Conservation (phyloP, 2,113 vertebrate species). For the Rynchops niger region DNA sequence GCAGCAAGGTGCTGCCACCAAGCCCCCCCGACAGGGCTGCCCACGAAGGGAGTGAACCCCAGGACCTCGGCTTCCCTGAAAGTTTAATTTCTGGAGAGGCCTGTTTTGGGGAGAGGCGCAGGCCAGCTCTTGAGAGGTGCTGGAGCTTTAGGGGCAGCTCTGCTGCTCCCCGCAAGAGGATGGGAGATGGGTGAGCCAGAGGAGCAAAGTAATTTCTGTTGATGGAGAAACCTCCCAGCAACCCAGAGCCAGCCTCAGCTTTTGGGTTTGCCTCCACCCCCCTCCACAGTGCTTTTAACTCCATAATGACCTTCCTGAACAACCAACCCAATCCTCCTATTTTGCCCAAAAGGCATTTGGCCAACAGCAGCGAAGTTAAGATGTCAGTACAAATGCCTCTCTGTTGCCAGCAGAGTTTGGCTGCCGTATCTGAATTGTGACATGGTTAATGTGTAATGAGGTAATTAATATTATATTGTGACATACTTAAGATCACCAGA, state of each 20-base stretch:
- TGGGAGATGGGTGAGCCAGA: not conserved
- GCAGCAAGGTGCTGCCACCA: not conserved
- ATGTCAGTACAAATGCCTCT: not conserved
- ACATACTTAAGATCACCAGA: not conserved
- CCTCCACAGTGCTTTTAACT: not conserved
- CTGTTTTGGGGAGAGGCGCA: not conserved
- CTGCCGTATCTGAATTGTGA: not conserved
- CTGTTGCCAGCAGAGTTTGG: not conserved
- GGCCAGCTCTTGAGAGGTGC: not conserved
- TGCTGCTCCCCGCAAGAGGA: not conserved
- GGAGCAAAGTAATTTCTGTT: not conserved
- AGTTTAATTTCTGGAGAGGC: not conserved
- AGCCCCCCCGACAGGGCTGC: not conserved
- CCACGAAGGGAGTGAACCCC: not conserved
- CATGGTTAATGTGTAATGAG: not conserved
- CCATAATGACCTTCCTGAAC: not conserved
- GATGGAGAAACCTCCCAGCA: not conserved
- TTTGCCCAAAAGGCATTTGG: not conserved
- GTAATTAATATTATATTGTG: conserved; percentile 18
- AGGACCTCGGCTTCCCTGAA: not conserved
- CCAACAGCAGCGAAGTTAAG: not conserved
- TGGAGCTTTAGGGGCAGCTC: not conserved
- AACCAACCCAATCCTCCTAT: not conserved
- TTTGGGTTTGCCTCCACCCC: not conserved
- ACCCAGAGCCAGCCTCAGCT: not conserved